Base-by-base conservation (phyloP, 30 jellyfish, hydroid and myxozoan species). In the Turritopsis rubra region DNA sequence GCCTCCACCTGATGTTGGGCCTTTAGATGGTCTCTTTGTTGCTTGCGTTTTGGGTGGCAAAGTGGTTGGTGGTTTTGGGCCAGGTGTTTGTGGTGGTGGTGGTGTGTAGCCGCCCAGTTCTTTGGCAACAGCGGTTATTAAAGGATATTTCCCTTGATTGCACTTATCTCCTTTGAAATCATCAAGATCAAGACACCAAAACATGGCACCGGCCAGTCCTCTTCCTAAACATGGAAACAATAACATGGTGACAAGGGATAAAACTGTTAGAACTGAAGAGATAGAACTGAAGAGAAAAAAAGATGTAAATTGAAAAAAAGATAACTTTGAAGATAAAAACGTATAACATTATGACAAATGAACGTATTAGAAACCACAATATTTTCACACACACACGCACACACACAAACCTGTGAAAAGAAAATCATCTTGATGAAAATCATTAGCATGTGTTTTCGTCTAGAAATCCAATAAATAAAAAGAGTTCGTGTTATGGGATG, bases 81-180 rank as follows among this genome's bases (percentile, higher is more conserved):
- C 79, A 17, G 81, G 81, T n/a, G 88, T 83, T 18, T 41, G 83
- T 75, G 75, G 53, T 60, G 22, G 26, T 18, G 90, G 90, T 71
- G 90, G 90, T 0, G 81, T 52, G 60, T 85, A 95, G 28, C 92
- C 93, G 53, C 81, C 90, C 21, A 92, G 86, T 8, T 87, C 91
- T 25, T 73, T 21, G 72, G 95, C 83, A 41, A 92, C 98, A 3
- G 98, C 95, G 25, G 89, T 83, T 85, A 92, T 92, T 41, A 92
- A 70, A 23, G 98, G 98, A 28, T 92, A 88, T 20, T 91, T 91
- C 54, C 98, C 98, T 87, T 88, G 89, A 18, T 95, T 95, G 72
- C 98, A 92, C 5, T 41, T 5, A n/a, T 79, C 52, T 8, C 97
- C 90, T 16, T 85, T 85, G 84, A 85, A 85, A 85, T 85, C 92